phyloP scores from a whole-genome alignment of 2,888 invertebrate species.

The Epirrita christyi region DNA sequence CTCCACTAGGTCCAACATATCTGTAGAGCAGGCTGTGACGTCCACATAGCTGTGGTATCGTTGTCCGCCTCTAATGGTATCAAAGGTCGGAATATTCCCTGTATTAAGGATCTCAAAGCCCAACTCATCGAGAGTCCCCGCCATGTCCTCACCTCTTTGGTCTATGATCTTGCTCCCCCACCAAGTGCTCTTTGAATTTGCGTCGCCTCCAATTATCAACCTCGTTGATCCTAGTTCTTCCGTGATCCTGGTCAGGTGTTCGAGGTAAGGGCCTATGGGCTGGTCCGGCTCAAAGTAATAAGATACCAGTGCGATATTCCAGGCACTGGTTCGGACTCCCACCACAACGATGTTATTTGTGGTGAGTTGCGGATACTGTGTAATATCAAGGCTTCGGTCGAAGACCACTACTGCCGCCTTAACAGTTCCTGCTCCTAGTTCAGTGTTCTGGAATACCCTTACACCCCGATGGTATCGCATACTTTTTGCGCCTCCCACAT shows the following conservation, averaged over 20 bases:
- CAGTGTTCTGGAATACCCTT: no score
- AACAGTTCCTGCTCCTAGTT: no score
- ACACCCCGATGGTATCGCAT: no score
- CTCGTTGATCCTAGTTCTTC: background rate
- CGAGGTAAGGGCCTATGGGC: slow-evolving; percentile 10
- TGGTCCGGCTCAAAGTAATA: no score
- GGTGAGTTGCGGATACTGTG: no score
- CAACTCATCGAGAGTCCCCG: slow-evolving; percentile 2
- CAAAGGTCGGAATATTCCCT: slow-evolving; percentile 40
- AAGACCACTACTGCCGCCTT: no score
- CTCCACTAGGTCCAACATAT: slow-evolving; percentile 9
- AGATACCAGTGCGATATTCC: no score
- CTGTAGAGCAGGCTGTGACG: slow-evolving; percentile 32
- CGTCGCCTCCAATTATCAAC: slow-evolving; percentile 29
- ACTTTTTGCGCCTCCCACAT: no score
- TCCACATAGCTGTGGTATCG: no score
- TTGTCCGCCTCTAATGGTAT: slow-evolving; percentile 32
- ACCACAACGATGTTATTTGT: no score
- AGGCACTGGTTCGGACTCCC: no score
- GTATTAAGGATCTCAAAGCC: slow-evolving; percentile 39
- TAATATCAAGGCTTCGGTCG: no score
- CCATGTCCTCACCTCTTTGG: background rate
- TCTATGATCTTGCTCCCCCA: slow-evolving; percentile 29
- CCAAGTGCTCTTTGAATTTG: slow-evolving; percentile 34
- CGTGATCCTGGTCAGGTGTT: slow-evolving; percentile 7